These are phyloP conservation scores for Monochamus alternatus DNA, from an alignment of 2,888 invertebrate genomes.

Conservation along the genomic window DNA sequence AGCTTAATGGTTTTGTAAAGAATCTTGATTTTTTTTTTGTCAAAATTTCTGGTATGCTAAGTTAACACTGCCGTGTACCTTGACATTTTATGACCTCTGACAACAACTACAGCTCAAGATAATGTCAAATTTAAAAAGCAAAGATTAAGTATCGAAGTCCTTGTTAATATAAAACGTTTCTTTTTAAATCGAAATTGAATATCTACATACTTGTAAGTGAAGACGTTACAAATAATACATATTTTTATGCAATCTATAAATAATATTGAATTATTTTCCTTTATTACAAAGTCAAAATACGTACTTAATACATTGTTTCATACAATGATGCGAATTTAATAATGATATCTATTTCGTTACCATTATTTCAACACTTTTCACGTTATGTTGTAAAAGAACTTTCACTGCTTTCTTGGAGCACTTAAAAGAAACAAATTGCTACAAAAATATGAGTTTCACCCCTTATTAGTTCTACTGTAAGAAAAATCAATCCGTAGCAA, in stretches of 20 bases:
- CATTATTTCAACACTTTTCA: slow-evolving; percentile 28
- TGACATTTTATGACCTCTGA: slow-evolving; percentile 18
- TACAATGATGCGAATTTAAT: slow-evolving; percentile 2
- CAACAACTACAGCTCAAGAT: background rate
- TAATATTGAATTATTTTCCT: no score
- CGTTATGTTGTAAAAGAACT: slow-evolving; percentile 5
- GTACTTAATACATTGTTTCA: background rate
- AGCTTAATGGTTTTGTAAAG: background rate
- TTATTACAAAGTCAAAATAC: background rate
- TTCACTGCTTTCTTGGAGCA: slow-evolving; percentile 31
- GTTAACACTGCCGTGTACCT: background rate
- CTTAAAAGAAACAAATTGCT: slow-evolving; percentile 19
- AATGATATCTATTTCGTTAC: background rate
- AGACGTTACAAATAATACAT: no score
- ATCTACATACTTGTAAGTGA: no score
- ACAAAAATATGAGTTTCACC: slow-evolving; percentile 33
- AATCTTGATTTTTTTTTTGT: background rate
- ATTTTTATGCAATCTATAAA: no score
- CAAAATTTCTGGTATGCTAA: background rate
- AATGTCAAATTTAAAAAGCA: background rate
- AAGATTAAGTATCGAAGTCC: no score
- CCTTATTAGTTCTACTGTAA: slow-evolving; percentile 2
- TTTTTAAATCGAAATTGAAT: no score
- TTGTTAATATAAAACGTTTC: no score
- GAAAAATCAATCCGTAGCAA: no score